These are phyloP conservation scores for Crypturellus undulatus DNA, from an alignment of 2,113 vertebrate genomes.

Conservation along the genomic window DNA sequence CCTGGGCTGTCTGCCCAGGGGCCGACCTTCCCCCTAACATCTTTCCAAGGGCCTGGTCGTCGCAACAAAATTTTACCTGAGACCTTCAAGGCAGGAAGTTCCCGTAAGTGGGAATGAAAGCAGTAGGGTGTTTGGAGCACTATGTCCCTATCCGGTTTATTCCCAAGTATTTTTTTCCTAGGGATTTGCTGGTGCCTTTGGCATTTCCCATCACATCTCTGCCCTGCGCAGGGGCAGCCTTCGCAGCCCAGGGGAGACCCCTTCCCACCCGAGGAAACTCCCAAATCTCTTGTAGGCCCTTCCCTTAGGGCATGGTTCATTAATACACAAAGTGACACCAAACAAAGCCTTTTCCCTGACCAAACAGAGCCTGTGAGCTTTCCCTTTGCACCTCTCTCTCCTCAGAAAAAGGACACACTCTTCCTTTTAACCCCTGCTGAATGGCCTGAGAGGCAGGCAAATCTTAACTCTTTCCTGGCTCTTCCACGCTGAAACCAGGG, in stretches of 20 bases:
- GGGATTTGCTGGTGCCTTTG: not conserved
- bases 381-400: not conserved
- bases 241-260: not conserved
- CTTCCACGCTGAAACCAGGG: not conserved
- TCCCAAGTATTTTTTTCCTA: not conserved
- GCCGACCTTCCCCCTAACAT: not conserved
- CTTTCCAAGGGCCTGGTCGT: not conserved
- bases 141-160: not conserved
- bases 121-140: not conserved
- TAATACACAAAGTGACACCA: conserved; percentile 20
- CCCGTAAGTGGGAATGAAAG: rapidly evolving
- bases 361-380: not conserved
- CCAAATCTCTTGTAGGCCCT: conserved; percentile 25
- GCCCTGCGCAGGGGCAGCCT: not conserved
- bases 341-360: not conserved
- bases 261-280: not conserved
- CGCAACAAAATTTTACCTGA: not conserved
- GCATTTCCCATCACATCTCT: not conserved
- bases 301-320: not conserved
- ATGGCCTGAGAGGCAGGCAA: not conserved
- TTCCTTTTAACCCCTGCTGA: not conserved
- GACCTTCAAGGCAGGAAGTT: rapidly evolving
- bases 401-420: not conserved
- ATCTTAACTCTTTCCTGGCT: conserved; percentile 38
- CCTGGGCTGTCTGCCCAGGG: not conserved